Conservation (phyloP, 2,113 vertebrate genomes). For the Sciurus niger region DNA sequence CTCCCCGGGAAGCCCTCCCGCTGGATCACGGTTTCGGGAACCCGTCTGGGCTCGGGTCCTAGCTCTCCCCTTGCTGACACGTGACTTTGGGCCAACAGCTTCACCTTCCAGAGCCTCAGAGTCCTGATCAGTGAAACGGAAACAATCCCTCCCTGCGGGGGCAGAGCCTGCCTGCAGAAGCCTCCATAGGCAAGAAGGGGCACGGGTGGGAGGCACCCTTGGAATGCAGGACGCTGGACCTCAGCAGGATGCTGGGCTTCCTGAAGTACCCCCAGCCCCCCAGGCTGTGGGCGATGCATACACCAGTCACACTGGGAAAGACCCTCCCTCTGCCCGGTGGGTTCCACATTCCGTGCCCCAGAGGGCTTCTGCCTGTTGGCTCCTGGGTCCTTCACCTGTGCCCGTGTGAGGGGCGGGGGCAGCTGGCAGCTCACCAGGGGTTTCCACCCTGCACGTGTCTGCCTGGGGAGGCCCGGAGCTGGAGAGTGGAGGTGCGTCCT, state of each 20-base stretch:
- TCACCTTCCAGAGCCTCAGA: neutral
- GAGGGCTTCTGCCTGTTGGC: neutral
- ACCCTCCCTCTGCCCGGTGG: no score
- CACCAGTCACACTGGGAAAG: neutral
- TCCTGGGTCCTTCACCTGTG: neutral
- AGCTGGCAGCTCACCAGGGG: no score
- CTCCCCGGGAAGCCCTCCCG: neutral
- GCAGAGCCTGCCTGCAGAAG: neutral
- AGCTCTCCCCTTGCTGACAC: neutral
- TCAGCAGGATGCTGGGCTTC: neutral
- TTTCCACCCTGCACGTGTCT: neutral
- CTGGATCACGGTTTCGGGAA: neutral
- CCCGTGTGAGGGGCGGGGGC: neutral
- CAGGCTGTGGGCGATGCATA: fast-evolving
- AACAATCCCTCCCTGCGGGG: neutral
- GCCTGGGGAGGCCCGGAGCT: neutral
- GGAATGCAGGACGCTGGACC: neutral
- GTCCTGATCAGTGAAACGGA: neutral
- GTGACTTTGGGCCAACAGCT: neutral
- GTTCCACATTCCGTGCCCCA: neutral
- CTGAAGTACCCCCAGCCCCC: fast-evolving
- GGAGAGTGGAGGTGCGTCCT: neutral
- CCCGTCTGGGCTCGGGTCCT: neutral
- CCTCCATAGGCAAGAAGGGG: no score
- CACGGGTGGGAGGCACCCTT: fast-evolving